Evolutionary conservation across 35 echinoderm and acorn worm genomes (phyloP).

Genomic region (Anneissia japonica): DNA sequence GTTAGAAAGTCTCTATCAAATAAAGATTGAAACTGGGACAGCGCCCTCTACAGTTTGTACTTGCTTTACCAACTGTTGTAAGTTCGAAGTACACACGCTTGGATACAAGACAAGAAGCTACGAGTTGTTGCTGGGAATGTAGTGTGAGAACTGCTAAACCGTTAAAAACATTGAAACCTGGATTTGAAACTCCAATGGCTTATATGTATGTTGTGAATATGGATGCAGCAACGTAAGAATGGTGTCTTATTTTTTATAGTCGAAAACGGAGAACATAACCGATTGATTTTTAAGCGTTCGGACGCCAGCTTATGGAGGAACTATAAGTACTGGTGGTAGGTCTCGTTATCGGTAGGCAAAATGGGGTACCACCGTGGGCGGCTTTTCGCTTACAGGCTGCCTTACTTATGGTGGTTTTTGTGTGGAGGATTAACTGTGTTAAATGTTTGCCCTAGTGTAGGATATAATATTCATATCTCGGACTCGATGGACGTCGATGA

Average conservation of each 20-base stretch:
- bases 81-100: not conserved
- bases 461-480: not conserved
- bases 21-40: too few species aligned
- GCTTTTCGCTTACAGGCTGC: not conserved
- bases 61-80: not conserved
- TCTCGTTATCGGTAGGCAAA: not conserved
- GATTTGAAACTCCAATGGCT: not conserved
- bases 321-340: not conserved
- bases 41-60: not conserved
- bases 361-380: not conserved
- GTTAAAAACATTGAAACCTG: not conserved
- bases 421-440: not conserved
- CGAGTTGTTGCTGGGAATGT: not conserved
- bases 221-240: not conserved
- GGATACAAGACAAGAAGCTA: not conserved
- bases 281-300: not conserved
- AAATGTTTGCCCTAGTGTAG: not conserved
- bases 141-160: not conserved
- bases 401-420: not conserved
- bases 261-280: not conserved
- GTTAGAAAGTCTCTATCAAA: too few species aligned
- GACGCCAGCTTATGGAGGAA: not conserved
- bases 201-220: not conserved
- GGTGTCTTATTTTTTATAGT: not conserved
- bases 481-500: not conserved